Base-by-base conservation (phyloP, 2,797 vertebrate species). In the Tympanoctomys barrerae region DNA sequence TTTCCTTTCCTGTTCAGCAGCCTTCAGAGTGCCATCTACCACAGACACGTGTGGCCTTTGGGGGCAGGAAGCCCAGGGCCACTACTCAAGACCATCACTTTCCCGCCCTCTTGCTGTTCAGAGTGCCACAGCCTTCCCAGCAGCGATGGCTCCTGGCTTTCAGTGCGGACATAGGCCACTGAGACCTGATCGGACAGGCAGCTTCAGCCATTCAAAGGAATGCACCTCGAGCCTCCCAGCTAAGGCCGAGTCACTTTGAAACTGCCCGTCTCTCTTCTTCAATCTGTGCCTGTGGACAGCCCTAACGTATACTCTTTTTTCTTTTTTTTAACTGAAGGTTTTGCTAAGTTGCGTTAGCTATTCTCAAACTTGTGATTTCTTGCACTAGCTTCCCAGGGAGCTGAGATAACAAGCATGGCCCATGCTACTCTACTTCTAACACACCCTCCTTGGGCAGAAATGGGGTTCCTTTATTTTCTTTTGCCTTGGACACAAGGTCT, bases 151-250 rank as follows among this genome's bases (percentile, higher is more conserved):
- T 82, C 1, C 0, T 7, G 3, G 84, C 83, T 97, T 83, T 68
- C 94, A 88, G 66, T 82, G 95, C 97, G 89, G 92, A 95, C 66
- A n/a, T 9, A 89, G 88, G 66, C 33, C 8, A 9, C 1, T 87
- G 62, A 87, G 96, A 94, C 97, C 78, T 87, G 81, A 97, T 96
- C 87, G 92, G 83, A 89, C 71, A 94, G 83, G 46, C 21, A 5
- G 73, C 96, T 97, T 91, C 11, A 22, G 75, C 49, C 0, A 0
- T 42, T 14, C 0, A 0, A 84, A 94, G 83, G 83, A 87, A 95
- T 93, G 75, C 78, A 52, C 61, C 39, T 36, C 66, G n/a, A 68
- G 21, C 54, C 49, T 78, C 49, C 68, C 59, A 0, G 26, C 12
- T 73, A 70, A 93, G 46, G 59, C 71, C 46, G 33, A 70, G 28